Base-by-base conservation (phyloP, 2,113 vertebrate genomes). In the Paradoxurus hermaphroditus region DNA sequence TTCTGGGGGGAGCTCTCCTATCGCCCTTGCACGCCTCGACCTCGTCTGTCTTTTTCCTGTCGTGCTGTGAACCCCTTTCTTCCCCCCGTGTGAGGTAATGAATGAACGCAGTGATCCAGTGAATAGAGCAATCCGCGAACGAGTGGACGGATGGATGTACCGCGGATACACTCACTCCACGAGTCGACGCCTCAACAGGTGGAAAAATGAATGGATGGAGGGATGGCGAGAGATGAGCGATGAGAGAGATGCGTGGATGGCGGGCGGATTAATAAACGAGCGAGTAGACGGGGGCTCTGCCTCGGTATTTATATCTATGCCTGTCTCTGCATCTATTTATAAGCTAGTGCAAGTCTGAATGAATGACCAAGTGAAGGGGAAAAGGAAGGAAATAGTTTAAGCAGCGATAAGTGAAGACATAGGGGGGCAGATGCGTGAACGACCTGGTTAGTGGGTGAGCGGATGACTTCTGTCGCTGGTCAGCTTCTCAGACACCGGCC, bases 61-160 rank as follows among this genome's bases (percentile, higher is more conserved):
- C 19, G 0, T 1, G 51, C 5, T 0, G 3, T 0, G 4, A 6
- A 1, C 21, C 56, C 9, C 67, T 1, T 29, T 34, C 44, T 44
- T 62, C 23, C 41, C 9, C 16, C 0, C 7, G 27, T 34, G 34
- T 44, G 36, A 65, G 82, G 65, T 41, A 21, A 2, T 12, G 56
- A 78, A 23, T 25, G 27, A 25, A 25, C 12, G 11, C n/a, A 41
- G 29, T 4, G 70, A 21, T 0, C 1, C 10, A 34, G 65, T 2
- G 8, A 19, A 23, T 1, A 23, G 81, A 41, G 12, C 16, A 4
- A 21, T 0, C 9, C 1, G 12, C 0, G 10, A 46, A 59, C 3
- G 27, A 36, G 67, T 4, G 16, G 41, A 4, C 3, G 13, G 81
- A 36, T 2, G 39, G 15, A 67, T 1, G 14, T 27, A 23, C 41